Evolutionary conservation across 2,888 invertebrate genomes (phyloP), one percentile per base, ranked within the genome.

Genomic region (Drosophila neonasuta): DNA sequence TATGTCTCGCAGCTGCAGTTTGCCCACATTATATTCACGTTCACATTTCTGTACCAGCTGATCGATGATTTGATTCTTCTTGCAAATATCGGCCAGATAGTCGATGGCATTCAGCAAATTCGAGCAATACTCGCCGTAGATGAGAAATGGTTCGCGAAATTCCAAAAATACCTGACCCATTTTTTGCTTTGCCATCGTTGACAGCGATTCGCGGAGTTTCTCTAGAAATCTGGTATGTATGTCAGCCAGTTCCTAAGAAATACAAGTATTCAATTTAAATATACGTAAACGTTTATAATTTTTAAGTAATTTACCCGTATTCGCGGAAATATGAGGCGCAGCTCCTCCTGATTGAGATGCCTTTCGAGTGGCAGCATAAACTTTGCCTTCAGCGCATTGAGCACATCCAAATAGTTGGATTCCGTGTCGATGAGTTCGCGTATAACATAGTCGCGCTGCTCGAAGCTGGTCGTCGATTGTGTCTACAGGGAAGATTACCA

Each of bases 81-180:
- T 91, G 76, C 90, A 90, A 36, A 90, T 79, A 72, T 91, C 91
- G 36, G 88, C 97, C 64, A 99, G 93, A 64, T 94, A 92, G 71
- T 95, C 95, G 89, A 97, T 97, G n/a, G 98, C 98, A 57, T 93
- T 92, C 1, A 97, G 96, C 68, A 99, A 93, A 91, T 97, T 97
- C 49, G 98, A 96, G 92, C 99, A 99, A 91, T 98, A 99, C 88
- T 96, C 96, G 11, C 98, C 99, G 89, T 99, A 99, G 59, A 97
- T 93, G 36, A 99, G 93, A 89, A 99, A 95, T 68, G 95, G 94
- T 89, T 97, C 96, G 81, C 97, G 95, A 94, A 96, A 97, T 80
- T 95, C 95, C 52, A 98, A 93, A 92, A 99, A 99, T 71, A 97
- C 96, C 89, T 95, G 95, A 51, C 96, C 95, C 56, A 97, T 91